Conservation (phyloP, 2,888 invertebrate species). For the Pseudococcus viburni region DNA sequence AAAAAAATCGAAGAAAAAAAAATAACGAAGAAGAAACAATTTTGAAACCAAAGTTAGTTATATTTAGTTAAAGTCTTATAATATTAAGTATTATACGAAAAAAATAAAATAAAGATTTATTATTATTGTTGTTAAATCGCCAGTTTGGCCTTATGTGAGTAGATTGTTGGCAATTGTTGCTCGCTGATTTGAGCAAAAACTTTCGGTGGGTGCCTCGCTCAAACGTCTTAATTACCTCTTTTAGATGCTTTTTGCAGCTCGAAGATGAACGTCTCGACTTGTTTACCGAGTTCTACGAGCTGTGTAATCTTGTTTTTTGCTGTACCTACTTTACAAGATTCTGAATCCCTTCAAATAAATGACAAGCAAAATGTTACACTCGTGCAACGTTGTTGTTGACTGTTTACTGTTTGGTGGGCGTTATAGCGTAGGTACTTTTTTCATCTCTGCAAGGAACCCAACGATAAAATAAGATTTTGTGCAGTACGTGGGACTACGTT, state of each 20-base stretch:
- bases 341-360: conserved; percentile 4
- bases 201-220: not conserved
- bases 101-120: conserved; percentile 49
- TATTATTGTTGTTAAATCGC: conserved; percentile 48
- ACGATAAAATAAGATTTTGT: not conserved
- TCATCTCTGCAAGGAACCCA: not conserved
- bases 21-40: not conserved
- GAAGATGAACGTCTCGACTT: not conserved
- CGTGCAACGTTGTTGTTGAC: not conserved
- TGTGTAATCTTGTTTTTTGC: not conserved
- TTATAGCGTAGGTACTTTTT: conserved; percentile 7
- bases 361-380: conserved; percentile 10
- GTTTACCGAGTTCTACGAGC: not conserved
- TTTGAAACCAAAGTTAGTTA: conserved; percentile 56
- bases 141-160: not conserved
- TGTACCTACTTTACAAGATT: not conserved
- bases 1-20: not conserved
- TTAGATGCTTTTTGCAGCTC: not conserved
- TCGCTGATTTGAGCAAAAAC: conserved; percentile 11
- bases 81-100: conserved; percentile 44
- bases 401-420: conserved; percentile 17
- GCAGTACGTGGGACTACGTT: not conserved
- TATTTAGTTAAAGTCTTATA: conserved; percentile 38
- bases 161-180: not conserved
- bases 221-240: not conserved